These are phyloP conservation scores for Pipra filicauda DNA, from an alignment of 2,113 vertebrate genomes.

Conservation along the genomic window DNA sequence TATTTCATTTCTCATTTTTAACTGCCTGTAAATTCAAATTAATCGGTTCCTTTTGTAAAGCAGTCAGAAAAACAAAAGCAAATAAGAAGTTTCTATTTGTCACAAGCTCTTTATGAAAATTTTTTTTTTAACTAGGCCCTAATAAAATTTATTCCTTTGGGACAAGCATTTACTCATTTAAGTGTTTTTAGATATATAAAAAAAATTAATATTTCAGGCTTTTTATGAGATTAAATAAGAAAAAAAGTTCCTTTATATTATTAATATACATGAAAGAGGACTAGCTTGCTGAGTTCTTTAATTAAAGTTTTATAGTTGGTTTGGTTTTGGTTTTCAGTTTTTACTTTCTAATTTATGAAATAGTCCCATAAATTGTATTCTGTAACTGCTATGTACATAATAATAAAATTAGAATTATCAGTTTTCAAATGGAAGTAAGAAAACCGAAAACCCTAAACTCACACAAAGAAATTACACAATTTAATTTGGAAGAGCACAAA, in stretches of 20 bases:
- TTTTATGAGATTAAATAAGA: background rate
- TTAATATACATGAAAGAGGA: background rate
- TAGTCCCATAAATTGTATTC: background rate
- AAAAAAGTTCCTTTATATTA: background rate
- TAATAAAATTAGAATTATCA: background rate
- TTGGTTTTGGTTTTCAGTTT: background rate
- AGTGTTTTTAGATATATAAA: background rate
- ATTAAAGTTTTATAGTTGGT: background rate
- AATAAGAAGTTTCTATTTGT: background rate
- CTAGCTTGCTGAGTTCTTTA: background rate
- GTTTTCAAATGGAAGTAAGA: background rate
- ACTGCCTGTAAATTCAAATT: background rate
- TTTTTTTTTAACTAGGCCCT: background rate
- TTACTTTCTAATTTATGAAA: background rate
- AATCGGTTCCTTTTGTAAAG: slow-evolving; percentile 4
- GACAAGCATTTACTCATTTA: background rate
- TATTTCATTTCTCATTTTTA: slow-evolving; percentile 15
- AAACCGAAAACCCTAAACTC: background rate
- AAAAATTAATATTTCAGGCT: background rate
- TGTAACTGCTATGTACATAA: background rate
- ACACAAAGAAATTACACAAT: background rate
- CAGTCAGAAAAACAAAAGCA: background rate
- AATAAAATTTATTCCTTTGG: background rate
- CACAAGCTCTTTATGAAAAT: background rate
- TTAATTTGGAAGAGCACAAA: background rate